These are phyloP conservation scores for Myopa testacea DNA, from an alignment of 2,888 invertebrate species.

Conservation along the genomic window DNA sequence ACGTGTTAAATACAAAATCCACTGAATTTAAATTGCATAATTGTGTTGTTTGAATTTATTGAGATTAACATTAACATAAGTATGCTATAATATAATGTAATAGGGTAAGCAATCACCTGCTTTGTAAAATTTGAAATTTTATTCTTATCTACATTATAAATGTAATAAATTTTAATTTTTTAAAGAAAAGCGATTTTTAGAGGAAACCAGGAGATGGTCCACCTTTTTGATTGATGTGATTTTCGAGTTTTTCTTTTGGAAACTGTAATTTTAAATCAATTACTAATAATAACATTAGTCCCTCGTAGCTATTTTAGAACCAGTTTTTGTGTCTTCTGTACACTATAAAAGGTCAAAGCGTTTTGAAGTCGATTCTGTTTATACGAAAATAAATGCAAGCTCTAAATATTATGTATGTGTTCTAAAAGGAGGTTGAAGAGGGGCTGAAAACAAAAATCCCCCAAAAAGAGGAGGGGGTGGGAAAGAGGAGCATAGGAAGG, in stretches of 20 bases:
- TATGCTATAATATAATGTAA: not conserved
- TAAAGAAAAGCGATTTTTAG: not conserved
- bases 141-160: not conserved
- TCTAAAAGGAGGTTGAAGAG: too few relatives aligned
- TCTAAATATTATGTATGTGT: too few relatives aligned
- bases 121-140: not conserved
- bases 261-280: not conserved
- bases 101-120: too few relatives aligned
- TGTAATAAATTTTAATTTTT: not conserved
- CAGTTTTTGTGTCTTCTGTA: too few relatives aligned
- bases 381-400: too few relatives aligned
- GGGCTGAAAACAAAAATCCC: too few relatives aligned
- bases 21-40: not conserved
- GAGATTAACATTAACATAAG: not conserved
- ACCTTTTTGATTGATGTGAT: not conserved
- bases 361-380: too few relatives aligned
- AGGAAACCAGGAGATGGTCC: not conserved
- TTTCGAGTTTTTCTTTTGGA: not conserved
- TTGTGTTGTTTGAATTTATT: not conserved
- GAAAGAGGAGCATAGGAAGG: too few relatives aligned
- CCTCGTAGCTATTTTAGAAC: not conserved
- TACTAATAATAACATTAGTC: not conserved
- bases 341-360: too few relatives aligned
- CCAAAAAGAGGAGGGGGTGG: too few relatives aligned
- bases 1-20: slow-evolving; percentile 8